Conservation (phyloP, 1,140 invertebrate species). For the Pararge aegeria region DNA sequence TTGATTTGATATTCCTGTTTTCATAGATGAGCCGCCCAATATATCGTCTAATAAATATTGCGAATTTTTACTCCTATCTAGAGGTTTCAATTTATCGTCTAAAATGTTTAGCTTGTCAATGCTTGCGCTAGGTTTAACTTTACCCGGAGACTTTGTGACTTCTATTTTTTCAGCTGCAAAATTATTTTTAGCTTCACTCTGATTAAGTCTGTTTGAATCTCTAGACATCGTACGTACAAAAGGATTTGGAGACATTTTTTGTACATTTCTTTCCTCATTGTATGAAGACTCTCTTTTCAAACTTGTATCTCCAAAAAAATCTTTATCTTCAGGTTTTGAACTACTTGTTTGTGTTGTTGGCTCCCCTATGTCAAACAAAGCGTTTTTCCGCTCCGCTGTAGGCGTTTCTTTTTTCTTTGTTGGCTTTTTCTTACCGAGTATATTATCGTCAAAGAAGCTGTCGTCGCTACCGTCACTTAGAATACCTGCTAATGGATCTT, state of each 20-base stretch:
- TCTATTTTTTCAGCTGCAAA: constrained; percentile 30
- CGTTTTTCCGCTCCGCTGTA: constrained; percentile 56
- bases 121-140: constrained; percentile 44
- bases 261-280: constrained; percentile 19
- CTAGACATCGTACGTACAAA: constrained; percentile 45
- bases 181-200: constrained; percentile 32
- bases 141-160: constrained; percentile 51
- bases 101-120: constrained; percentile 51
- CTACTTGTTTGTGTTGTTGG: constrained; percentile 27
- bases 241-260: constrained; percentile 38
- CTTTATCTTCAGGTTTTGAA: constrained; percentile 13
- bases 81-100: constrained; percentile 47
- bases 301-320: constrained; percentile 6
- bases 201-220: constrained; percentile 41
- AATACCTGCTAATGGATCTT: constrained; percentile 76
- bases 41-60: constrained; percentile 69
- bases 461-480: constrained; percentile 78
- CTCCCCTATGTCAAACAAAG: constrained; percentile 64
- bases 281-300: constrained; percentile 4
- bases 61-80: constrained; percentile 62
- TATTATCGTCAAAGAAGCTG: constrained; percentile 78
- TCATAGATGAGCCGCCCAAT: constrained; percentile 48
- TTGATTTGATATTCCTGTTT: constrained; percentile 30
- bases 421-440: constrained; percentile 64
- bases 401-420: constrained; percentile 48